Conservation (phyloP, 2,113 vertebrate species). For the Psophia crepitans region DNA sequence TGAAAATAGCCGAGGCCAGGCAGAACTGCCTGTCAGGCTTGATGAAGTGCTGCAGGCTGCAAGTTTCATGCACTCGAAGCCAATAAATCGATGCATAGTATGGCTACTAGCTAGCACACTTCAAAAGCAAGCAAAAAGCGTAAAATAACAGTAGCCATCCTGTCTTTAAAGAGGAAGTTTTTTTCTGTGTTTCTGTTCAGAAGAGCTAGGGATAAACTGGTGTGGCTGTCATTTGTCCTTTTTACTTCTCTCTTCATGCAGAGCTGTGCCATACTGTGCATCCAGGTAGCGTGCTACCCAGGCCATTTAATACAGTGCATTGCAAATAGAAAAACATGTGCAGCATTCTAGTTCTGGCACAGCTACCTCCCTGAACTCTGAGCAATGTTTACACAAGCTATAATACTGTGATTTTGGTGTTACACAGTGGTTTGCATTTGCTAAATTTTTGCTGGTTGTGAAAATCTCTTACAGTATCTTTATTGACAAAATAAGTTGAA, state of each 20-base stretch:
- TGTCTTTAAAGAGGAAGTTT: background rate
- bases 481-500: background rate
- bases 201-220: background rate
- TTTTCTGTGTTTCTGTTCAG: background rate
- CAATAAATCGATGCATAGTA: rapidly evolving
- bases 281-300: background rate
- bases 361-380: background rate
- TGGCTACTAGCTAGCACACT: background rate
- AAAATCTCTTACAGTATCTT: background rate
- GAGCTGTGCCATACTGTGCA: background rate
- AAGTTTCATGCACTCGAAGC: background rate
- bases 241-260: background rate
- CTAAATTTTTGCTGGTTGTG: background rate
- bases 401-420: background rate
- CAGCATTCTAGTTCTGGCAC: background rate
- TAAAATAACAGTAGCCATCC: background rate
- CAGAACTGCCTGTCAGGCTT: background rate
- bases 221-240: background rate
- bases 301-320: background rate
- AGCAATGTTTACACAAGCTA: background rate
- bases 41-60: background rate
- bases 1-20: background rate
- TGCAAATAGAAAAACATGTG: background rate
- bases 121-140: background rate
- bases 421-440: background rate